These are phyloP conservation scores for Oscheius sp. DNA, from an alignment of 2,888 invertebrate genomes.

Conservation along the genomic window DNA sequence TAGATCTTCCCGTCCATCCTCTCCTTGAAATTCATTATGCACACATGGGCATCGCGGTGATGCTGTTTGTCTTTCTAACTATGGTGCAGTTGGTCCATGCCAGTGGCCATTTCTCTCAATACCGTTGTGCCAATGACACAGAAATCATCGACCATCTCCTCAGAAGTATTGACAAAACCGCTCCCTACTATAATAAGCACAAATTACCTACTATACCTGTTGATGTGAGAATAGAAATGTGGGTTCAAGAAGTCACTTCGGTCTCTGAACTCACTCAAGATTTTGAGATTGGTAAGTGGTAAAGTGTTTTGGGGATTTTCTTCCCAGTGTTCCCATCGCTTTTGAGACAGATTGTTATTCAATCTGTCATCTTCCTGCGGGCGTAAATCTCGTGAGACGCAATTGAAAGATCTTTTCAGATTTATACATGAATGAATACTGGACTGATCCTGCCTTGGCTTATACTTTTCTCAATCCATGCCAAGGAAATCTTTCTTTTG, in stretches of 20 bases:
- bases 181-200: constrained; percentile 65
- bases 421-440: constrained; percentile 70
- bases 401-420: constrained; percentile 48
- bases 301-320: background rate
- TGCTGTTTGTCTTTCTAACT: constrained; percentile 18
- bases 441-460: constrained; percentile 68
- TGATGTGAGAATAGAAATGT: constrained; percentile 66
- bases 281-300: constrained; percentile 65
- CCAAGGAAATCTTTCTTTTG: constrained; percentile 68
- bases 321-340: background rate
- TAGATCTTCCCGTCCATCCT: constrained; percentile 3
- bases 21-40: constrained; percentile 22
- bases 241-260: constrained; percentile 70
- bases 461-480: constrained; percentile 68
- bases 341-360: background rate
- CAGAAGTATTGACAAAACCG: constrained; percentile 60
- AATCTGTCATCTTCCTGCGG: background rate
- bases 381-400: background rate
- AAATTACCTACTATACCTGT: constrained; percentile 64
- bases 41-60: constrained; percentile 23
- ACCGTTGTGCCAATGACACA: constrained; percentile 68
- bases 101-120: background rate
- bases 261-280: constrained; percentile 69
- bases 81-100: constrained; percentile 18
- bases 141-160: constrained; percentile 69